Conservation (phyloP, 1,140 invertebrate species). For the Sipha flava region DNA sequence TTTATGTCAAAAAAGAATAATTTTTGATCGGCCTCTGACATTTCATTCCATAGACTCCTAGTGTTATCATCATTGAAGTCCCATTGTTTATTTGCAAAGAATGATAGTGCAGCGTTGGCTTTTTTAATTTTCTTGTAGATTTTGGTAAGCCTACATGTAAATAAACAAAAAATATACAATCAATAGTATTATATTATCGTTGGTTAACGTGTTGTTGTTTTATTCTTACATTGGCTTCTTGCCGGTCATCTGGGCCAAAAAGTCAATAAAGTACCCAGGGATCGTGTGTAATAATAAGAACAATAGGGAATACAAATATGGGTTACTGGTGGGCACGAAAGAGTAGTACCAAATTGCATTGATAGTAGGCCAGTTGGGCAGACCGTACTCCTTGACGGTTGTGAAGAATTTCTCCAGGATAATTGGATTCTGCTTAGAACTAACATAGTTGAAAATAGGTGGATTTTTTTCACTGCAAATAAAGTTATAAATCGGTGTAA, state of each 20-base stretch:
- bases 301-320: slow-evolving; percentile 47
- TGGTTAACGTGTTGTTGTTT: too few relatives aligned
- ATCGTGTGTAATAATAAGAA: slow-evolving; percentile 45
- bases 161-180: neutral
- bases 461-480: slow-evolving; percentile 17
- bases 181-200: neutral
- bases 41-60: slow-evolving; percentile 50
- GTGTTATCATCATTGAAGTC: slow-evolving; percentile 61
- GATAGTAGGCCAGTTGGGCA: slow-evolving; percentile 43
- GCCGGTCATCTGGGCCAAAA: slow-evolving; percentile 39
- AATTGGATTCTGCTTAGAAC: slow-evolving; percentile 57
- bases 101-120: slow-evolving; percentile 58
- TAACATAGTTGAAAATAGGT: slow-evolving; percentile 62
- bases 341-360: slow-evolving; percentile 51
- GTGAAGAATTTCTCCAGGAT: slow-evolving; percentile 53
- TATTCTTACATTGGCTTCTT: slow-evolving; percentile 44
- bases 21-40: slow-evolving; percentile 54
- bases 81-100: slow-evolving; percentile 63
- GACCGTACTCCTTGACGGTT: slow-evolving; percentile 17
- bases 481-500: neutral
- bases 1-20: slow-evolving; percentile 62
- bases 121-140: slow-evolving; percentile 66
- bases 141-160: slow-evolving; percentile 54
- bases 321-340: slow-evolving; percentile 45
- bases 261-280: slow-evolving; percentile 45